Conservation (phyloP, 2,888 invertebrate species). For the Xestia ashworthii region DNA sequence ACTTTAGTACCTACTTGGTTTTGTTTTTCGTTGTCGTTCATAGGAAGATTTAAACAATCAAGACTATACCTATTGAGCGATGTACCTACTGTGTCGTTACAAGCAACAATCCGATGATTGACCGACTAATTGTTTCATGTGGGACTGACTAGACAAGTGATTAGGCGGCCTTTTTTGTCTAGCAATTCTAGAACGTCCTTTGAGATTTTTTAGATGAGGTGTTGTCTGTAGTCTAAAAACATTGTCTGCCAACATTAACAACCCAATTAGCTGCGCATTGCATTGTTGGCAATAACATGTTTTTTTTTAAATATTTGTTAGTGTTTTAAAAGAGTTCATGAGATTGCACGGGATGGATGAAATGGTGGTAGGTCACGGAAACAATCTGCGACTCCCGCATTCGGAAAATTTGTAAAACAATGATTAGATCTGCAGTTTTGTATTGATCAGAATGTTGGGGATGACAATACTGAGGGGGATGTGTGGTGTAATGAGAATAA, state of each 20-base stretch:
- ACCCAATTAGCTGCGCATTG: not conserved
- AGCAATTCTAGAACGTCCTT: constrained; percentile 39
- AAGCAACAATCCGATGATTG: constrained; percentile 46
- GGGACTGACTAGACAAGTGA: constrained; percentile 53
- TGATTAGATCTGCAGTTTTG: no score
- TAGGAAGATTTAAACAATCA: constrained; percentile 37
- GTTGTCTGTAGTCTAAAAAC: not conserved
- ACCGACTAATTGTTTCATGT: constrained; percentile 48
- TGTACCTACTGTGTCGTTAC: constrained; percentile 36
- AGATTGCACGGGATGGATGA: no score
- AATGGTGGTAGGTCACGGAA: no score
- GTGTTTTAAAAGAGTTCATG: not conserved
- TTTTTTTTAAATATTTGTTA: not conserved
- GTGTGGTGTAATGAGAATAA: no score
- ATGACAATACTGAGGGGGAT: no score
- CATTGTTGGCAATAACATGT: not conserved
- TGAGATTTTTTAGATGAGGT: constrained; percentile 29
- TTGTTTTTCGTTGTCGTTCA: not conserved
- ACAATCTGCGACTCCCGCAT: no score
- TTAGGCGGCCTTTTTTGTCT: constrained; percentile 53
- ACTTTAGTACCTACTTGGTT: not conserved
- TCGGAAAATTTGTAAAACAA: no score
- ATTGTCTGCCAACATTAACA: not conserved
- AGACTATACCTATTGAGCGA: constrained; percentile 23
- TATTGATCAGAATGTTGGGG: no score